These are phyloP conservation scores for Neuroscelio doddi DNA, from an alignment of 2,888 invertebrate genomes.

Conservation along the genomic window DNA sequence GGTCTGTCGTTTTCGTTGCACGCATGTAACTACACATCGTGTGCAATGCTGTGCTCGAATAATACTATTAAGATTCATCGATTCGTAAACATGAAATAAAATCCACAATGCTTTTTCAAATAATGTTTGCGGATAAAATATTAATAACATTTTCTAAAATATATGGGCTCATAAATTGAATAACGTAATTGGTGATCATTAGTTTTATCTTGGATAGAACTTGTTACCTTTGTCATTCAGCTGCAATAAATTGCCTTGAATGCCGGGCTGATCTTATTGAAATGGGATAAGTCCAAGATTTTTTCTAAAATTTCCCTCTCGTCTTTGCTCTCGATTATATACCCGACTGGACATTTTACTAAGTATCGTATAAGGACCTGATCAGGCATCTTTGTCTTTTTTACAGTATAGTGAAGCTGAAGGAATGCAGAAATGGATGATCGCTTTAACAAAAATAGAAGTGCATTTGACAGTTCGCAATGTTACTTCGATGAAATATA, in stretches of 20 bases:
- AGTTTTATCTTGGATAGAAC: neutral
- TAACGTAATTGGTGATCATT: conserved; percentile 1
- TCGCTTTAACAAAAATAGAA: too few relatives aligned
- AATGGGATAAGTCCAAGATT: neutral
- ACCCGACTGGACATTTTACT: too few relatives aligned
- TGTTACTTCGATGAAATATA: too few relatives aligned
- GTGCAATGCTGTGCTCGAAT: too few relatives aligned
- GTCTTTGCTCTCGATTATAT: conserved; percentile 6
- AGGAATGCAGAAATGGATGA: too few relatives aligned
- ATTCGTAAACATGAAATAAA: too few relatives aligned
- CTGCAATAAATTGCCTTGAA: conserved; percentile 3
- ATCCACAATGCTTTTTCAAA: neutral
- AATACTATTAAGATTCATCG: neutral
- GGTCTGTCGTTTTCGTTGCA: neutral
- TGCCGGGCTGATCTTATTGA: neutral
- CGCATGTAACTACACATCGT: too few relatives aligned
- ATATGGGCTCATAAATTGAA: neutral
- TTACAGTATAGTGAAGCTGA: too few relatives aligned
- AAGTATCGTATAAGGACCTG: too few relatives aligned
- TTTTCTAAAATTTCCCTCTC: conserved; percentile 2
- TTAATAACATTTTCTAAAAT: neutral
- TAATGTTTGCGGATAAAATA: neutral
- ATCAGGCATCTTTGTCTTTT: too few relatives aligned
- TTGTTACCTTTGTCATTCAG: conserved; percentile 6
- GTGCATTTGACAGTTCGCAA: too few relatives aligned